Evolutionary conservation across 2,888 invertebrate genomes (phyloP).

Genomic region (Uropetala carovei): DNA sequence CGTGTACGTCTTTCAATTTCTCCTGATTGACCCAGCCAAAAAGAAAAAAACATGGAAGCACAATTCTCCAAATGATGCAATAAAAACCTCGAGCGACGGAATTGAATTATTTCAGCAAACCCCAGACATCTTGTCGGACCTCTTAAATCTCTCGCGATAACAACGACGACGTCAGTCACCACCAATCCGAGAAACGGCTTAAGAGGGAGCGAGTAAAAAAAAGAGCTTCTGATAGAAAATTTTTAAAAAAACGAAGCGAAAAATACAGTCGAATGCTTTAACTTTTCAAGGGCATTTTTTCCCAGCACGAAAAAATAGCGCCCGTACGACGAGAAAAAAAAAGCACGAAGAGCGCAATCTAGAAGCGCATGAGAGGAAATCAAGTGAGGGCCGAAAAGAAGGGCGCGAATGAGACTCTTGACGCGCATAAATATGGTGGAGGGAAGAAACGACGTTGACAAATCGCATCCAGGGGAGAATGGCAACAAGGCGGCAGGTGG

Average conservation of each 20-base stretch:
- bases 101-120: not conserved
- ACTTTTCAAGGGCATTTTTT: not conserved
- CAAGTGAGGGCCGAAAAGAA: constrained; percentile 16
- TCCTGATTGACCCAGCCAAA: not conserved
- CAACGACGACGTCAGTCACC: not conserved
- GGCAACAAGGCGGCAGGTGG: constrained; percentile 62
- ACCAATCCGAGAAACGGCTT: not conserved
- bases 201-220: not conserved
- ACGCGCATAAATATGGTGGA: constrained; percentile 55
- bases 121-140: not conserved
- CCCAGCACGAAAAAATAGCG: not conserved
- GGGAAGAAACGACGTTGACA: constrained; percentile 56
- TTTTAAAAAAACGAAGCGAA: not conserved
- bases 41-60: not conserved
- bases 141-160: not conserved
- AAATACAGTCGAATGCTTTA: not conserved
- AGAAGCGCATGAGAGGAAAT: constrained; percentile 23
- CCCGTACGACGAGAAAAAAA: not conserved
- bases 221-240: not conserved
- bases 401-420: constrained; percentile 50
- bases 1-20: not conserved
- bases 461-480: constrained; percentile 54
- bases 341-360: not conserved
- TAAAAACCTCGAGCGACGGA: not conserved
- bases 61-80: not conserved